Percentiles rank a stretch among this genome's conserved stretches.
These are phyloP conservation scores for Hydrozoanthus tunicans DNA, from an alignment of 64 coral and sea anemone genomes.

Conservation along the genomic window DNA sequence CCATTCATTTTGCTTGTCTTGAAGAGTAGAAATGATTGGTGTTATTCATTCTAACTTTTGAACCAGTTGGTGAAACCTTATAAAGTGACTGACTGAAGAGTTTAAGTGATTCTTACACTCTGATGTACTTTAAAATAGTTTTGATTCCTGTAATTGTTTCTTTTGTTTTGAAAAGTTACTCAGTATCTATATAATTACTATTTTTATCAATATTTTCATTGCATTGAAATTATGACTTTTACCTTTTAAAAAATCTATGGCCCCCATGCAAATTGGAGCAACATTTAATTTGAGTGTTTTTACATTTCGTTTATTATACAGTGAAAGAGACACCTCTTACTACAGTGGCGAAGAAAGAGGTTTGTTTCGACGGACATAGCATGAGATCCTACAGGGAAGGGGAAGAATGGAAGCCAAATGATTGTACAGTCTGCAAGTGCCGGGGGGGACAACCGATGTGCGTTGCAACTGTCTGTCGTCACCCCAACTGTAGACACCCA, in stretches of 20 bases:
- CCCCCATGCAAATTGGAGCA: neutral
- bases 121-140: too few relatives aligned
- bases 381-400: conserved; percentile 77
- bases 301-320: neutral
- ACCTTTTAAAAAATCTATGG: neutral
- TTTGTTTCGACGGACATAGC: conserved; percentile 77
- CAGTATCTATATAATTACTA: too few relatives aligned
- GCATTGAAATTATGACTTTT: neutral
- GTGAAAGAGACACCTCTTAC: conserved; percentile 42
- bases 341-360: neutral
- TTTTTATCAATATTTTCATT: too few relatives aligned
- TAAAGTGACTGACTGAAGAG: too few relatives aligned
- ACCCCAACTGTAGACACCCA: conserved; percentile 80
- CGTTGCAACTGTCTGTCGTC: conserved; percentile 84
- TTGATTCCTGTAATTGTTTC: too few relatives aligned
- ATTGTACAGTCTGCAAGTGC: conserved; percentile 84
- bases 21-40: too few relatives aligned
- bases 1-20: too few relatives aligned
- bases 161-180: too few relatives aligned
- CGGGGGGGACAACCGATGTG: conserved; percentile 64
- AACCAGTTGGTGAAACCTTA: too few relatives aligned
- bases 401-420: conserved; percentile 88
- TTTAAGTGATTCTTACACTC: too few relatives aligned
- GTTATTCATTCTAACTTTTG: too few relatives aligned
- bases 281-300: neutral